Evolutionary conservation across 1,140 invertebrate genomes (phyloP), one percentile per base, ranked within the genome.

Genomic region (Drosophila sp.): DNA sequence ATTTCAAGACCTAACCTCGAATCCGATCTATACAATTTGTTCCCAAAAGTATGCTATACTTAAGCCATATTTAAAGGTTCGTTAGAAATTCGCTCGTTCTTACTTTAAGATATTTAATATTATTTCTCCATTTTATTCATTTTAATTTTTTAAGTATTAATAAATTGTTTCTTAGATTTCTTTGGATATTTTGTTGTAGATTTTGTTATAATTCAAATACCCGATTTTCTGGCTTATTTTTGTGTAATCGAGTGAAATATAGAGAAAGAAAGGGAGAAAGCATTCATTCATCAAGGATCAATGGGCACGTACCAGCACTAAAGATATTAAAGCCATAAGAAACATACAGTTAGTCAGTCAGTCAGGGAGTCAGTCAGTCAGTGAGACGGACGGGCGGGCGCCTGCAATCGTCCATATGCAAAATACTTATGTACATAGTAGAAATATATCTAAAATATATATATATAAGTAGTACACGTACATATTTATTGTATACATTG

Each of bases 241-340:
- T 10, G 35, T 47, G 4, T 47, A 23, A 47, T 47, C 6, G 17
- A 47, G 5, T 47, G 25, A 50, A 27, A 50, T 1, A 17, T 1
- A 50, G 44, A 50, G 17, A 27, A 23, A 47, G 4, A 25, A 23
- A 25, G 2, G 8, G 17, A 44, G 41, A 44, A 41, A 66, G 60
- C 65, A 58, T 60, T 63, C 73, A 67, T 66, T 70, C 80, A 83
- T 87, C 79, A 86, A 87, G 83, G 83, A 86, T 86, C 83, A 86
- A 86, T 86, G 83, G 44, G 83, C 83, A 86, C 83, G 83, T 86
- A 86, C 44, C 83, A 72, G 84, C 79, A 86, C 79, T 86, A 86
- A 86, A 86, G 83, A 80, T 86, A 86, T 86, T 86, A 86, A 86
- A 87, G 83, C 72, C 70, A 89, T 87, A 86, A 86, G 83, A 86